phyloP scores from a whole-genome alignment of 2,113 vertebrate genomes.

The Passer montanus region DNA sequence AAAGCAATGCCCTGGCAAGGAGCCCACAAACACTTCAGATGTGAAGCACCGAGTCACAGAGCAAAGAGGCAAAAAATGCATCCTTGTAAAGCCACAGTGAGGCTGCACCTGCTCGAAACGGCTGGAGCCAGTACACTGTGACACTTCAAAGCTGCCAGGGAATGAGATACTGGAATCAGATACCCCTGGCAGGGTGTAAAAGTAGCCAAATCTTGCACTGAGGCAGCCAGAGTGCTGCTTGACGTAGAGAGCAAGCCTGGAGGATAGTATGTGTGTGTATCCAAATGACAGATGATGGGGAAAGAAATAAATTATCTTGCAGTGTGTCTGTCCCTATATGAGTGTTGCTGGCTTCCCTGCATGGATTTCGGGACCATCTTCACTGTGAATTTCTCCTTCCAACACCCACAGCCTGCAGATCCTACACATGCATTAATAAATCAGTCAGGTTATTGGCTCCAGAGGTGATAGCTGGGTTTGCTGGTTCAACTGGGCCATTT shows the following conservation, averaged over 20 bases:
- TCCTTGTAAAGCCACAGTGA: neutral
- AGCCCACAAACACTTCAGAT: slow-evolving; percentile 15
- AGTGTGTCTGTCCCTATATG: neutral
- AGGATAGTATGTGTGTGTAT: neutral
- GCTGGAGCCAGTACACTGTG: neutral
- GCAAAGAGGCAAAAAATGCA: slow-evolving; percentile 12
- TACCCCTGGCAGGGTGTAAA: neutral
- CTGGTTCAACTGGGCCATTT: neutral
- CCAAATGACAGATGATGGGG: neutral
- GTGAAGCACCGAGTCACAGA: slow-evolving; percentile 1
- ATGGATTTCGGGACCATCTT: neutral
- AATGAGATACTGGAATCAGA: neutral
- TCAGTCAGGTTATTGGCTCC: neutral
- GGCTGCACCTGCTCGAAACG: slow-evolving; percentile 18
- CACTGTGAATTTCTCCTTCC: neutral
- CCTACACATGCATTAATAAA: neutral
- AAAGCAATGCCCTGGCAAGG: neutral
- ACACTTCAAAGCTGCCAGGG: slow-evolving; percentile 5
- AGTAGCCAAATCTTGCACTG: neutral
- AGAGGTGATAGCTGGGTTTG: neutral
- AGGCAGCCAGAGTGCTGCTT: neutral
- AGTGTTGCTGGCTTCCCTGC: neutral
- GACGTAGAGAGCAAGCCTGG: neutral
- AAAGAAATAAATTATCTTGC: neutral
- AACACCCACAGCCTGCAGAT: neutral